phyloP scores from a whole-genome alignment of 2,113 vertebrate genomes.

The Picathartes gymnocephalus region DNA sequence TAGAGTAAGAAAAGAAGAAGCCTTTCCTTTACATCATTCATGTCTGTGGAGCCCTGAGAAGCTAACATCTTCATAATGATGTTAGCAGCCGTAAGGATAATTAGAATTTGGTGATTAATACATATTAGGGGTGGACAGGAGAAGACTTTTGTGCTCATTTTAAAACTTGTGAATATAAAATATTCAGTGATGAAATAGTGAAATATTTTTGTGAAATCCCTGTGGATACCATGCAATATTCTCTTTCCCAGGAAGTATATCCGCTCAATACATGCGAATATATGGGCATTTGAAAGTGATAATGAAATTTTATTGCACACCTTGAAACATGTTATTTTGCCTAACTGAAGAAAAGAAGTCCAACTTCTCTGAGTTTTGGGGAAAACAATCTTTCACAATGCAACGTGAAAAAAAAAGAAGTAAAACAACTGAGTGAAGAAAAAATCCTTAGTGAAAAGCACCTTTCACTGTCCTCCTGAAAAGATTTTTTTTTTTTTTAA shows the following conservation, averaged over 20 bases:
- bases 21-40: neutral
- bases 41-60: neutral
- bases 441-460: neutral
- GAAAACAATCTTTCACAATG: neutral
- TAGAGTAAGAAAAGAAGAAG: neutral
- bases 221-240: neutral
- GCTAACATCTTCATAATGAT: neutral
- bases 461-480: neutral
- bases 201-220: neutral
- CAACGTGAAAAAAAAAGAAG: neutral
- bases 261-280: neutral
- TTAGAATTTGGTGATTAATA: neutral
- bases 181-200: neutral
- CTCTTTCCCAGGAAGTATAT: neutral
- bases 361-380: neutral
- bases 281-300: neutral
- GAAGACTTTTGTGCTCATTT: neutral
- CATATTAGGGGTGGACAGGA: neutral
- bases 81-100: neutral
- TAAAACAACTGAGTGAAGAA: neutral
- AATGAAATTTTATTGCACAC: neutral
- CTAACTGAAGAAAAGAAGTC: neutral
- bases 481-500: neutral
- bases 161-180: neutral
- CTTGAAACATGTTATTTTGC: neutral